phyloP scores from a whole-genome alignment of 2,797 vertebrate species.

The Molossus alvarezi region DNA sequence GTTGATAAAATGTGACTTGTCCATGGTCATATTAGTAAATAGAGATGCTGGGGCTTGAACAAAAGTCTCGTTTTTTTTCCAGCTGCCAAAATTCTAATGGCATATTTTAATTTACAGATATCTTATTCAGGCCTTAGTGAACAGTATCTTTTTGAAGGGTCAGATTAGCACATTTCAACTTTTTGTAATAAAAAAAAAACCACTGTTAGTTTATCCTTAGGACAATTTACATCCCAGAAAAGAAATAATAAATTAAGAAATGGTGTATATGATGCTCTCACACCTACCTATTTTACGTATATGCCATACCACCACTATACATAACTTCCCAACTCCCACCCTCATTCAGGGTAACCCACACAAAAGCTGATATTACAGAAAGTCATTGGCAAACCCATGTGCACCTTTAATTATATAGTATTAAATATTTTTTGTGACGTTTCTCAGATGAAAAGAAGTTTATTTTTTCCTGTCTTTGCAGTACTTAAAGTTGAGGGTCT shows the following conservation, averaged over 20 bases:
- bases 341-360: background rate
- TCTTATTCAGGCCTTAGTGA: background rate
- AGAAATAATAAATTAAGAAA: constrained; percentile 20
- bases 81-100: constrained; percentile 18
- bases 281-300: background rate
- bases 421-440: constrained; percentile 34
- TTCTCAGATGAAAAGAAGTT: constrained; percentile 16
- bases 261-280: background rate
- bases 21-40: background rate
- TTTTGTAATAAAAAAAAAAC: constrained; percentile 6
- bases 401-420: background rate
- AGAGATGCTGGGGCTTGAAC: background rate
- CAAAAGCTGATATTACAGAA: background rate
- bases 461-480: constrained; percentile 61
- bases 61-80: background rate
- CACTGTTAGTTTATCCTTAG: background rate
- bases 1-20: background rate
- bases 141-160: constrained; percentile 6
- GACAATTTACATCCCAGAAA: background rate
- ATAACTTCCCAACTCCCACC: too few relatives aligned
- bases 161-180: constrained; percentile 28
- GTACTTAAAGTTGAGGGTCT: constrained; percentile 12
- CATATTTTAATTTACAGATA: constrained; percentile 43
- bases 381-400: background rate
- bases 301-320: too few relatives aligned